phyloP scores from a whole-genome alignment of 2,113 vertebrate species.

The Notothenia rossii region DNA sequence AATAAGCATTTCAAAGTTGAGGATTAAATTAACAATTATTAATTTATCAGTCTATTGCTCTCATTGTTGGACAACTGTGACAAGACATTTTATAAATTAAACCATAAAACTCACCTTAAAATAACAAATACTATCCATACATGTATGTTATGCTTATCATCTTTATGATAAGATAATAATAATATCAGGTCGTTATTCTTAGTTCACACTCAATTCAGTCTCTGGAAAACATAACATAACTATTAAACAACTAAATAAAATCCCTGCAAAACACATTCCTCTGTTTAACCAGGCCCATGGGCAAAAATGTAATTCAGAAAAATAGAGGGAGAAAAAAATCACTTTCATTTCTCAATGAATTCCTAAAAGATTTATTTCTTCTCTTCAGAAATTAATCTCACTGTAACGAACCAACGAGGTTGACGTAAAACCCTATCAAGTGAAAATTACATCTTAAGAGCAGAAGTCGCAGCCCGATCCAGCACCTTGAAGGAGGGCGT shows the following conservation, averaged over 20 bases:
- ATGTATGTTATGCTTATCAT: too few species aligned
- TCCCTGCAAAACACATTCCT: neutral
- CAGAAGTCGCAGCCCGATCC: constrained; percentile 45
- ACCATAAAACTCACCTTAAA: neutral
- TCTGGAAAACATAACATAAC: neutral
- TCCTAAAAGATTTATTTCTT: constrained; percentile 27
- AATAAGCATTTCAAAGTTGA: neutral
- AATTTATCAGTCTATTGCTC: neutral
- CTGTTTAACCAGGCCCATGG: constrained; percentile 2
- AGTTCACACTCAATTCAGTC: neutral
- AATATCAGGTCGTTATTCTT: neutral
- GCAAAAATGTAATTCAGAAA: neutral
- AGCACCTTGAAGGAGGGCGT: constrained; percentile 62
- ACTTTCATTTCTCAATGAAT: constrained; percentile 3
- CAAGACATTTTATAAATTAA: neutral
- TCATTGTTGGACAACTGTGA: neutral
- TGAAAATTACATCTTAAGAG: constrained; percentile 52
- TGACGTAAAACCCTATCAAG: constrained; percentile 44
- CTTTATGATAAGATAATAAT: too few species aligned
- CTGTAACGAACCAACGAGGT: constrained; percentile 42
- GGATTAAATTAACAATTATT: neutral
- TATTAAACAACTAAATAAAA: neutral
- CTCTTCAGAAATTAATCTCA: constrained; percentile 46
- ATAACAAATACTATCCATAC: too few species aligned
- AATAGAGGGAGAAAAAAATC: neutral